Conservation (phyloP, 2,113 vertebrate species). For the Daboia siamensis region DNA sequence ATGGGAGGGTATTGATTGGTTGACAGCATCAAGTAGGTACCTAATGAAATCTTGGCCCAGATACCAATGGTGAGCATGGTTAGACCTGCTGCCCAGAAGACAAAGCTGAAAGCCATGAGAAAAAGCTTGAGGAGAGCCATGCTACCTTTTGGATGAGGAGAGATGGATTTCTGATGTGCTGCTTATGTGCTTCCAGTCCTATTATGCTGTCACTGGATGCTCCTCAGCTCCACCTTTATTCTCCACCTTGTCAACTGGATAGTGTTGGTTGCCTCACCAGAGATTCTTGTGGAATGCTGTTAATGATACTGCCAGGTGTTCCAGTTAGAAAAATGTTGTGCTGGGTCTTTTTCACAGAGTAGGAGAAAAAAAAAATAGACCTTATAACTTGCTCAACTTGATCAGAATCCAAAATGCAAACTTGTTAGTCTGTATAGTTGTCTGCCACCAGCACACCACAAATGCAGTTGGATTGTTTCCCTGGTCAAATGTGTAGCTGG, state of each 20-base stretch:
- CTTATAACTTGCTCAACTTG: fast-evolving
- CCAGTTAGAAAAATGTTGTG: neutral
- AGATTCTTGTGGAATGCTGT: neutral
- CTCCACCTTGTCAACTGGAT: neutral
- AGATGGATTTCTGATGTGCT: conserved; percentile 17
- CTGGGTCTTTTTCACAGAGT: neutral
- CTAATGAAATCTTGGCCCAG: conserved; percentile 80
- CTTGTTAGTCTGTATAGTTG: neutral
- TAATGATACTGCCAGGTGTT: neutral
- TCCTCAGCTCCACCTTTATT: conserved; percentile 53
- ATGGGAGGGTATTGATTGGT: conserved; percentile 76
- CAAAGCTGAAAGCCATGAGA: conserved; percentile 84
- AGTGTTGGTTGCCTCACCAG: fast-evolving
- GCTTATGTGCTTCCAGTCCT: conserved; percentile 31
- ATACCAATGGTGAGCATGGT: conserved; percentile 80
- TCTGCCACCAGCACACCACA: neutral
- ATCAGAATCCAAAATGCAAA: fast-evolving
- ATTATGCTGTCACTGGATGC: conserved; percentile 51
- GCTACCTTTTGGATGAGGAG: conserved; percentile 34
- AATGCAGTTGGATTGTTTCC: neutral
- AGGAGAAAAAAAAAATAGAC: fast-evolving
- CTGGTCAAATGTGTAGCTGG: neutral
- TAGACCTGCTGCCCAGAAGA: conserved; percentile 84
- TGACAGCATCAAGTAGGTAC: conserved; percentile 79
- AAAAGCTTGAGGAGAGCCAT: conserved; percentile 82